Conservation (phyloP, 2,797 vertebrate species). For the Telmatherina bonti region DNA sequence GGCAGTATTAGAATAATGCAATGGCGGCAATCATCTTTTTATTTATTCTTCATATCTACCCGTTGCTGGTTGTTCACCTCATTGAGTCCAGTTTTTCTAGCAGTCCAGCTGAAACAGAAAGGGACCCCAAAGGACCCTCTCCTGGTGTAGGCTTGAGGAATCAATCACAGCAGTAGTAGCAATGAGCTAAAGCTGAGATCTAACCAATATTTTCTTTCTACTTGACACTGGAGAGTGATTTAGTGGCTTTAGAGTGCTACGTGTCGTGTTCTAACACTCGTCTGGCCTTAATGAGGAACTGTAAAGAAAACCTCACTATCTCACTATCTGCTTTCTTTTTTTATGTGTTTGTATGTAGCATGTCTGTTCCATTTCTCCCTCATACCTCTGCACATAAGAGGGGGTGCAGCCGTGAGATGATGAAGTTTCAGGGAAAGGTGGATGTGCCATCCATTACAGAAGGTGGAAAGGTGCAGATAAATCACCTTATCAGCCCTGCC, state of each 20-base stretch:
- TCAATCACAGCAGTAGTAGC: slow-evolving; percentile 64
- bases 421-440: slow-evolving; percentile 85
- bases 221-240: slow-evolving; percentile 60
- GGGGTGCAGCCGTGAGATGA: slow-evolving; percentile 75
- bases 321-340: slow-evolving; percentile 59
- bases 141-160: slow-evolving; percentile 68
- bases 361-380: slow-evolving; percentile 72
- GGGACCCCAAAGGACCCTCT: slow-evolving; percentile 54
- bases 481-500: slow-evolving; percentile 85
- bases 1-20: slow-evolving; percentile 6
- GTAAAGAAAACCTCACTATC: slow-evolving; percentile 52
- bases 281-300: slow-evolving; percentile 68
- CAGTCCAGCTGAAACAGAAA: slow-evolving; percentile 39
- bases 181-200: slow-evolving; percentile 56
- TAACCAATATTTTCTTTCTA: slow-evolving; percentile 64
- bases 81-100: slow-evolving; percentile 47
- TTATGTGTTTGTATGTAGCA: slow-evolving; percentile 28
- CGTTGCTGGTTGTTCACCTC: slow-evolving; percentile 28
- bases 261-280: slow-evolving; percentile 64
- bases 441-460: slow-evolving; percentile 85
- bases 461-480: slow-evolving; percentile 85
- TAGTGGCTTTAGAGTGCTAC: slow-evolving; percentile 57
- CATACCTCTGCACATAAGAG: slow-evolving; percentile 44
- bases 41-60: slow-evolving; percentile 18
- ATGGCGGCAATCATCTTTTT: background rate